Evolutionary conservation across 1,140 invertebrate species (phyloP), one percentile per base, ranked within the genome.

Genomic region (Diorhabda sublineata): DNA sequence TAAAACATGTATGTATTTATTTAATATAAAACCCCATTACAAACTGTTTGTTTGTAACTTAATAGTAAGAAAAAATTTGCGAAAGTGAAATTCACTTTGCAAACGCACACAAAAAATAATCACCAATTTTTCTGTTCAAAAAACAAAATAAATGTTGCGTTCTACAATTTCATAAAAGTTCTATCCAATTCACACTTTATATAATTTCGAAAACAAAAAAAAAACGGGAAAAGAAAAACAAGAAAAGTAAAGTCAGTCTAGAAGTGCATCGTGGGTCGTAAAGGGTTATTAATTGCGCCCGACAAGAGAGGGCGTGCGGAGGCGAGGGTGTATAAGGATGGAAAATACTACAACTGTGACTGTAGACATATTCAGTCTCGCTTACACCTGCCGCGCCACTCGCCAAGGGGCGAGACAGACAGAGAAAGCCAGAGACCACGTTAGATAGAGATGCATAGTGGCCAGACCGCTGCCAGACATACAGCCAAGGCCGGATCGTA

Each of bases 381-480:
- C 61, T 62, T 44, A 62, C 59, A 42, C 8, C 44, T 41, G 45
- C 64, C 47, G 44, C 43, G 11, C 42, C 44, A 47, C 26, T 43
- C n/a, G 43, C 52, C 26, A 58, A 56, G 56, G 64, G 42, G 56
- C 42, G 26, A 58, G 64, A 65, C 41, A 63, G 41, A 45, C 8
- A 63, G 61, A 45, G 61, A 43, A 42, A 43, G 45, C 41, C 42
- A 7, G 42, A 63, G 41, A 47, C n/a, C 8, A 26, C 59, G 61
- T 3, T 26, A 43, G 11, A 65, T 45, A 65, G n/a, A 62, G 43
- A 56, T n/a, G 41, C 7, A n/a, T 9, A n/a, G 42, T 41, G 45
- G 69, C 66, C 69, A 71, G 69, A 71, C 69, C 66, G 66, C 66
- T 67, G 69, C 69, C 69, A 71, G 69, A 71, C 69, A 44, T 47